Percentiles rank a stretch among this genome's conserved stretches.
Evolutionary conservation across 2,113 vertebrate genomes (phyloP).

Genomic region (Emydura subglobosa): DNA sequence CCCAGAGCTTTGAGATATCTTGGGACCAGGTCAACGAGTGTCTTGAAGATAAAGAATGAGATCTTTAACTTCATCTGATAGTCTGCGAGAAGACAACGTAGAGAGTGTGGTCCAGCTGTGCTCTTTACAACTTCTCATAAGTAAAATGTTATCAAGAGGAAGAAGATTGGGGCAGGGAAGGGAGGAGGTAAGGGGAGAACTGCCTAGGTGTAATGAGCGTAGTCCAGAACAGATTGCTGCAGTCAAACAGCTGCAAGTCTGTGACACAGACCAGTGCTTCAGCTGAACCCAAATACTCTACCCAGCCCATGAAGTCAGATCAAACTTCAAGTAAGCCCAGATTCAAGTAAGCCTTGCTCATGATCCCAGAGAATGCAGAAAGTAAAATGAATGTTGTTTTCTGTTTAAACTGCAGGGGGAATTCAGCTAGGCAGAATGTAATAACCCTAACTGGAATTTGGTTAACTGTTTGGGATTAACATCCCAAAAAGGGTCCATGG

Average conservation of each 20-base stretch:
- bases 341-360: background rate
- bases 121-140: background rate
- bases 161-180: accelerated
- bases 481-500: background rate
- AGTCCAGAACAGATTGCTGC: background rate
- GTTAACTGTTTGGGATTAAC: background rate
- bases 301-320: background rate
- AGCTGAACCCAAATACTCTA: background rate
- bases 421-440: accelerated
- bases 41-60: background rate
- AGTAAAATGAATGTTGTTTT: accelerated
- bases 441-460: background rate
- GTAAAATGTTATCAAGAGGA: background rate
- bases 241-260: background rate
- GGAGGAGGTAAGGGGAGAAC: background rate
- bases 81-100: background rate
- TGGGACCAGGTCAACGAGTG: background rate
- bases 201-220: background rate
- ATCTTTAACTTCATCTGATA: background rate
- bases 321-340: background rate
- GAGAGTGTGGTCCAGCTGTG: background rate
- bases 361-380: background rate
- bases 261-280: background rate
- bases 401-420: background rate
- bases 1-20: background rate